Base-by-base conservation (phyloP, 2,113 vertebrate genomes). In the Thamnophis sirtalis region DNA sequence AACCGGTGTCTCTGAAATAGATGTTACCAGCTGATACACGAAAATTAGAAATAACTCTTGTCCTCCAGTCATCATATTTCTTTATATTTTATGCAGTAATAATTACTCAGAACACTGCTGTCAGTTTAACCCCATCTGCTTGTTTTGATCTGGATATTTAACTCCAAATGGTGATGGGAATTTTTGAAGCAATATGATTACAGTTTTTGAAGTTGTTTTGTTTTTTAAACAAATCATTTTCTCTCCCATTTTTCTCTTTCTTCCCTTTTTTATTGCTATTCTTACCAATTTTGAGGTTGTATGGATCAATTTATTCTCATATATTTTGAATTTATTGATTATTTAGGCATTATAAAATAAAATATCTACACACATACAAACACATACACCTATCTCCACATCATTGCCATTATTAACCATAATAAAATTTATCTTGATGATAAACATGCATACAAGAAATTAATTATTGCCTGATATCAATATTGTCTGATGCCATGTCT, bases 11-110 rank as follows among this genome's bases (percentile, higher is more conserved):
- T 96, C 96, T 93, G 89, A 94, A 97, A 96, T 97, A 98, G 97
- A 97, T 98, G 97, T 98, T 98, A 96, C 95, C 60, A 86, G 95
- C 91, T 96, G 97, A 98, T 97, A 97, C 97, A 96, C 94, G 95
- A 93, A 94, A 92, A 93, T 85, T 94, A 96, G 93, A 94, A 97
- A 96, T 96, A 93, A 94, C 84, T 93, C 95, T 95, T 93, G 92
- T 95, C 93, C 91, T 94, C 94, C 87, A 94, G 86, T 94, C 96
- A 96, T 94, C 90, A 94, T 94, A 97, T 95, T 93, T 91, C 91
- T 95, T 94, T 33, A 33, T 94, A 96, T 96, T 68, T 24, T 93
- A 91, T 95, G 94, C 95, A 96, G 95, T 96, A 97, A 90, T 90
- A 93, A 92, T 94, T 93, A 92, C 93, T 95, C 49, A 58, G 88